Evolutionary conservation across 2,888 invertebrate genomes (phyloP), one percentile per base, ranked within the genome.

Genomic region (Odontocerum albicorne): DNA sequence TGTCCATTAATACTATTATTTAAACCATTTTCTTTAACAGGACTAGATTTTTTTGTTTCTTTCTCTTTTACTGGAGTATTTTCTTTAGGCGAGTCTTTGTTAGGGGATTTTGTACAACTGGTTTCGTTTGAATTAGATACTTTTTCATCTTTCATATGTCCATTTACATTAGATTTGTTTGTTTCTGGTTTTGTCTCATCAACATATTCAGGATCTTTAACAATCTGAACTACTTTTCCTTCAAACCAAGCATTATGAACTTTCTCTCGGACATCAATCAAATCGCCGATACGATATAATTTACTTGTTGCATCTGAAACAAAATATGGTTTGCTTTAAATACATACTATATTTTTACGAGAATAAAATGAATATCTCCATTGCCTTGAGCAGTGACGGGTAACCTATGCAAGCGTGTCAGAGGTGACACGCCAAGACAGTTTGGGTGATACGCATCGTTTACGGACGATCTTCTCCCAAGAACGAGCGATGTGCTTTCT

Each of bases 211-310:
- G 73, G 72, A 44, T 75, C 69, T 21, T 68, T 66, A 1, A 80
- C 75, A 61, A 86, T 83, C 62, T 76, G 74, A 1, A 73, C 62
- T 59, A 87, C 77, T 65, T 76, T 80, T 0, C 83, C 88, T 71
- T 90, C 90, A 68, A 83, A 83, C 90, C 90, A 91, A 6, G 85
- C 83, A 4, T 88, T 88, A 64, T 77, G 73, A 44, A 76, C 74
- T n/a, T 68, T 65, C 64, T 86, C 81, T 53, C 77, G 73, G 45
- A 82, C 79, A 69, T 91, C 90, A 51, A 91, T 72, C 1, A 83
- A 68, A 67, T 90, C 89, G 16, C 84, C 87, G 46, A 79, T 63
- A 63, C 71, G 69, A 64, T 81, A 85, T 61, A 78, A 72, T 45
- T 67, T 65, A 64, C 82, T 82, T 38, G 68, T 67, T 1, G 72